Conservation (phyloP, 2,888 invertebrate species). For the Rambutsinella grinnellia region DNA sequence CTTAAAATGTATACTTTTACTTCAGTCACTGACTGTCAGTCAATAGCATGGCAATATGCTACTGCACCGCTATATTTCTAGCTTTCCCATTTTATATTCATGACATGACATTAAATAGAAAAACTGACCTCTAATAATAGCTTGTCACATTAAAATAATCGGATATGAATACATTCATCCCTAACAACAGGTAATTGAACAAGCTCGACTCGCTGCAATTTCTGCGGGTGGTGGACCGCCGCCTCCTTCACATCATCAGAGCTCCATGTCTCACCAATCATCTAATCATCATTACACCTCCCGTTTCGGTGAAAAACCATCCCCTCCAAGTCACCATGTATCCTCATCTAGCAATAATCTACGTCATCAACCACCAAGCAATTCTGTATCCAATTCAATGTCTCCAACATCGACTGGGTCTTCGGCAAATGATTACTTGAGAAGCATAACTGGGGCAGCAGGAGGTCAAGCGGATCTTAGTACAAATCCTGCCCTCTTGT, state of each 20-base stretch:
- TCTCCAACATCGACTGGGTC: conserved; percentile 33
- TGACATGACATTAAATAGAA: too few relatives aligned
- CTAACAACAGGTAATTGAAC: conserved; percentile 80
- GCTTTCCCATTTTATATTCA: too few relatives aligned
- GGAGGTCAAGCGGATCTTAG: conserved; percentile 27
- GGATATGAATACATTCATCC: conserved; percentile 7
- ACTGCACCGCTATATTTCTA: too few relatives aligned
- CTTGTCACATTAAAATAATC: too few relatives aligned
- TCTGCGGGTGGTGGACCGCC: conserved; percentile 72
- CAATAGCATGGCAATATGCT: too few relatives aligned
- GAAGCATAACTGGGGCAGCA: background rate
- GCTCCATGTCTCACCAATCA: background rate
- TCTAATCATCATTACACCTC: conserved; percentile 7
- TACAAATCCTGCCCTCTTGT: conserved; percentile 35
- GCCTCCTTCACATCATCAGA: background rate
- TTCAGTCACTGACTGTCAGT: too few relatives aligned
- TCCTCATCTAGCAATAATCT: conserved; percentile 9
- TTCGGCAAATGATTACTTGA: conserved; percentile 17
- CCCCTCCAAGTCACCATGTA: conserved; percentile 14
- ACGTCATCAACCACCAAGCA: background rate
- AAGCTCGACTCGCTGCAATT: conserved; percentile 80
- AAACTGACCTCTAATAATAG: too few relatives aligned
- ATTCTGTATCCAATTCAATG: conserved; percentile 30
- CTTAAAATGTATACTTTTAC: too few relatives aligned
- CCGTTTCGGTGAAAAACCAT: background rate